Evolutionary conservation across 2,888 invertebrate genomes (phyloP).

Genomic region (Yponomeuta cagnagella): DNA sequence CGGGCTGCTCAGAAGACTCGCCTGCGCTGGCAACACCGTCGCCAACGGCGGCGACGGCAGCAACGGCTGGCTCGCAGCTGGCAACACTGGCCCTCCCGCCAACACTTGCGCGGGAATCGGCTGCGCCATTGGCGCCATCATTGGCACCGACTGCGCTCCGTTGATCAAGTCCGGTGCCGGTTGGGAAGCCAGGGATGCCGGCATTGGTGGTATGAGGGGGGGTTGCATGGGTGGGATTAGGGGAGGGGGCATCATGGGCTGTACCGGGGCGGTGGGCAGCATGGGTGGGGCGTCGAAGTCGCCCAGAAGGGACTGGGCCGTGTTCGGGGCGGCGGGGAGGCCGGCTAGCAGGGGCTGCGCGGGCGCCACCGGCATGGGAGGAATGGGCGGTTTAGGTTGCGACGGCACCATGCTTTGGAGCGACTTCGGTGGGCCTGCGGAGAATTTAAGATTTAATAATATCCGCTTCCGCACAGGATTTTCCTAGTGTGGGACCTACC

Average conservation of each 20-base stretch:
- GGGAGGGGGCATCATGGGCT: slow-evolving; percentile 17
- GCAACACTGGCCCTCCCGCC: slow-evolving; percentile 18
- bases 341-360: slow-evolving; percentile 14
- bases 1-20: slow-evolving; percentile 32
- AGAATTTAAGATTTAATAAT: slow-evolving; percentile 13
- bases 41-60: slow-evolving; percentile 17
- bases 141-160: slow-evolving; percentile 10
- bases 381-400: slow-evolving; percentile 18
- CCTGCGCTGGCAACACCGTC: neutral
- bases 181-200: neutral
- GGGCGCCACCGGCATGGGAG: neutral
- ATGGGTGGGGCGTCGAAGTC: slow-evolving; percentile 39
- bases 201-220: slow-evolving; percentile 8
- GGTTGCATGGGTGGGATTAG: neutral
- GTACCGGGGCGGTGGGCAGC: slow-evolving; percentile 25
- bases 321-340: slow-evolving; percentile 19
- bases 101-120: slow-evolving; percentile 24
- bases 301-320: slow-evolving; percentile 36
- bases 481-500: too few relatives aligned
- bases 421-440: slow-evolving; percentile 30
- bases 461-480: too few relatives aligned
- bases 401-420: slow-evolving; percentile 50
- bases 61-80: slow-evolving; percentile 17
- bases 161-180: slow-evolving; percentile 15
- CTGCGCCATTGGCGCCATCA: slow-evolving; percentile 12